These are phyloP conservation scores for Chrysotoxum bicinctum DNA, from an alignment of 2,888 invertebrate genomes.

Conservation along the genomic window DNA sequence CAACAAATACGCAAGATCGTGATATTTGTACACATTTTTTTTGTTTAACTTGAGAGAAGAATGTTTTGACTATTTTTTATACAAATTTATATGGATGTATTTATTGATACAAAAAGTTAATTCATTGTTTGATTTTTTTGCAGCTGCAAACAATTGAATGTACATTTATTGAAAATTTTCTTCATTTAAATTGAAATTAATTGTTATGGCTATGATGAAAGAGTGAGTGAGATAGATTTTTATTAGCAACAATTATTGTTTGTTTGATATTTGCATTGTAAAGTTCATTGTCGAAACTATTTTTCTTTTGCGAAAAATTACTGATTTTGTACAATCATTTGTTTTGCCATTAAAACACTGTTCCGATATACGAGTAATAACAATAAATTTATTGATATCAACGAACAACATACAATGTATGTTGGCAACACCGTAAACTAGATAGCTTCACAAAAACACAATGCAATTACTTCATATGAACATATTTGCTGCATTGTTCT, in stretches of 20 bases:
- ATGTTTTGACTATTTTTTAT: conserved; percentile 16
- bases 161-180: conserved; percentile 47
- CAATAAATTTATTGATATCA: too few relatives aligned
- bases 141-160: conserved; percentile 58
- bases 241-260: not conserved
- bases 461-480: too few relatives aligned
- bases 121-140: conserved; percentile 55
- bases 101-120: conserved; percentile 24
- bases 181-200: conserved; percentile 56
- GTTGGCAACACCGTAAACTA: too few relatives aligned
- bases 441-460: too few relatives aligned
- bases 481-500: too few relatives aligned
- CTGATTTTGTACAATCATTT: not conserved
- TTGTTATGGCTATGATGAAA: conserved; percentile 29
- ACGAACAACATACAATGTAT: too few relatives aligned
- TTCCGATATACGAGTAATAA: too few relatives aligned
- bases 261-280: not conserved
- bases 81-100: not conserved
- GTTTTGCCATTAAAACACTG: not conserved
- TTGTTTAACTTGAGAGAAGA: conserved; percentile 36
- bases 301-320: not conserved
- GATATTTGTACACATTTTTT: conserved; percentile 67
- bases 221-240: not conserved
- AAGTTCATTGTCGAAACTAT: conserved; percentile 21
- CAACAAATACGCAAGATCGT: conserved; percentile 67